Percentiles rank a stretch among this genome's conserved stretches.
These are phyloP conservation scores for Choloepus hoffmanni DNA, from an alignment of 2,113 vertebrate species.

Conservation along the genomic window DNA sequence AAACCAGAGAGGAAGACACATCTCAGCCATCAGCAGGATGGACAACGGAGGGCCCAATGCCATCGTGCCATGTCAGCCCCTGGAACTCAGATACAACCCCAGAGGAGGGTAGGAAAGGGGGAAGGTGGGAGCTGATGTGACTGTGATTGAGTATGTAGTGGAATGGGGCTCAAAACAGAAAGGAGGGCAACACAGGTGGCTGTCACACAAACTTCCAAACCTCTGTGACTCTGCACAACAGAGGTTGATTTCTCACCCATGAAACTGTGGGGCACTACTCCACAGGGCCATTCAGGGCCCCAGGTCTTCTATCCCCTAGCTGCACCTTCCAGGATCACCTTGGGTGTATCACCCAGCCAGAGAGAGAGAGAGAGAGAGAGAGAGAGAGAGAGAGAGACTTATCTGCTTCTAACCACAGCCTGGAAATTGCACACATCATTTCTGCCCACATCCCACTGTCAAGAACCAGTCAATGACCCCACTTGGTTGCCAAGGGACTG, in stretches of 20 bases:
- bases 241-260: background rate
- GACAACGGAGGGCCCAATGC: background rate
- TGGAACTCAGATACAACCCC: background rate
- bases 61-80: too few relatives aligned
- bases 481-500: background rate
- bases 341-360: too few relatives aligned
- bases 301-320: background rate
- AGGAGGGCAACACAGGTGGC: too few relatives aligned
- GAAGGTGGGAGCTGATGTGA: too few relatives aligned
- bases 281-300: background rate
- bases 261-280: background rate
- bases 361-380: too few relatives aligned
- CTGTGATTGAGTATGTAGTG: rapidly evolving
- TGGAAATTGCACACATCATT: rapidly evolving
- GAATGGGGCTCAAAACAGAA: background rate
- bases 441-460: too few relatives aligned
- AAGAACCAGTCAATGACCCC: background rate
- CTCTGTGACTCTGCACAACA: background rate
- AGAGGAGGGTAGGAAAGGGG: background rate
- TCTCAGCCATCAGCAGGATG: background rate
- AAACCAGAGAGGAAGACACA: too few relatives aligned
- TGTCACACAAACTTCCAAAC: too few relatives aligned
- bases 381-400: background rate
- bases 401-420: background rate
- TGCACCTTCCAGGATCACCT: background rate